Percentiles rank a stretch among this genome's conserved stretches.
Conservation (phyloP, 1,140 invertebrate species). For the Glossosoma conforme region DNA sequence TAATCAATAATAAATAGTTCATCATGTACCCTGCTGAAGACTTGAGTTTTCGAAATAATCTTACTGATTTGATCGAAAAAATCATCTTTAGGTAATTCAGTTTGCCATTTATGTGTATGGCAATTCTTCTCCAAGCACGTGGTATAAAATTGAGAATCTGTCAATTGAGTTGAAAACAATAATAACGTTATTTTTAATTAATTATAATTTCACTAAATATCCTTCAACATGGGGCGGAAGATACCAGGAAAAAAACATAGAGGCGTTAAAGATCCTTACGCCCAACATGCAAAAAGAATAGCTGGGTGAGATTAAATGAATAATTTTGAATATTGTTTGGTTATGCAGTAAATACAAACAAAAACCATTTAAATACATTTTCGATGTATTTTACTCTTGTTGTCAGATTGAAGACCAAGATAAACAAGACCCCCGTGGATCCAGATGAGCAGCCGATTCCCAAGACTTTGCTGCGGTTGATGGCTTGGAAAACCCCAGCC, state of each 20-base stretch:
- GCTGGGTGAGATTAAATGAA: slow-evolving; percentile 57
- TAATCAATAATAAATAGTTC: too few relatives aligned
- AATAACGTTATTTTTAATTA: too few relatives aligned
- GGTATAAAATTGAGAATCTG: too few relatives aligned
- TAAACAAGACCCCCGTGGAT: slow-evolving; percentile 61
- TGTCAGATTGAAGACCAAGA: slow-evolving; percentile 59
- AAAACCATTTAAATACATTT: slow-evolving; percentile 9
- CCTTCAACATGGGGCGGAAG: slow-evolving; percentile 60
- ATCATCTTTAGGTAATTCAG: too few relatives aligned
- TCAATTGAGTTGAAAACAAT: too few relatives aligned
- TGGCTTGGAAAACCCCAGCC: slow-evolving; percentile 53
- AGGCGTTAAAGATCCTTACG: slow-evolving; percentile 63
- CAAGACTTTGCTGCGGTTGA: slow-evolving; percentile 54
- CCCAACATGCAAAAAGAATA: slow-evolving; percentile 55
- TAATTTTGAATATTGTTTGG: too few relatives aligned
- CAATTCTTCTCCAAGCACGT: too few relatives aligned
- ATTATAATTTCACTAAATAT: neutral
- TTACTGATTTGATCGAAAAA: too few relatives aligned
- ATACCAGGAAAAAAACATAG: slow-evolving; percentile 67
- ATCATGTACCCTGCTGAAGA: too few relatives aligned
- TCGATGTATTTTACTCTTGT: slow-evolving; percentile 10
- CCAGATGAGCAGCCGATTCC: slow-evolving; percentile 62
- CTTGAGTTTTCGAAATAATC: too few relatives aligned
- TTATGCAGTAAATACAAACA: too few relatives aligned
- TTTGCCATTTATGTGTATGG: too few relatives aligned